Evolutionary conservation across 2,888 invertebrate species (phyloP).

Genomic region (Syrista parreyssii): DNA sequence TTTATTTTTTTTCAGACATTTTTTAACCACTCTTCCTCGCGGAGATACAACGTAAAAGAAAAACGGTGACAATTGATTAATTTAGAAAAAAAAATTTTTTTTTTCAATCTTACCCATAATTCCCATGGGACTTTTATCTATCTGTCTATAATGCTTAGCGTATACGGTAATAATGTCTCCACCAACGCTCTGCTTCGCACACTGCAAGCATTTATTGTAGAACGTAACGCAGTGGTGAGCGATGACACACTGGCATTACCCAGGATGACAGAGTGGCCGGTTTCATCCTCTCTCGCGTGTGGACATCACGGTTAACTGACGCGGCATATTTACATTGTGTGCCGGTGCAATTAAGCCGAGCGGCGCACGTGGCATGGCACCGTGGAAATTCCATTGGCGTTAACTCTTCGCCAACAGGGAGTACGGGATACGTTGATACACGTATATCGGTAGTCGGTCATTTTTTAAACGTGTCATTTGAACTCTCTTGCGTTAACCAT

Average conservation of each 20-base stretch:
- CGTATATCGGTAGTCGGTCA: not conserved
- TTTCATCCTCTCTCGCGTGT: conserved; percentile 44
- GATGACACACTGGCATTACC: conserved; percentile 56
- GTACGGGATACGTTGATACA: not conserved
- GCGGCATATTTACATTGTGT: conserved; percentile 63
- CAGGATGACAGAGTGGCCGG: conserved; percentile 52
- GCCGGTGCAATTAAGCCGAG: conserved; percentile 59
- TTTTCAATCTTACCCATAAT: not conserved
- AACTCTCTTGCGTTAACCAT: not conserved
- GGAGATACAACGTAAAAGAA: too few species aligned
- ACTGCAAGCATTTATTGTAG: conserved; percentile 43
- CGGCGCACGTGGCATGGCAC: not conserved
- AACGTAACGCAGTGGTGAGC: conserved; percentile 42
- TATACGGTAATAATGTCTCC: not conserved
- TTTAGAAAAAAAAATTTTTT: not conserved
- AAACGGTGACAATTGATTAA: not conserved
- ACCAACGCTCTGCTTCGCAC: not conserved
- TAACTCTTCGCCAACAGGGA: not conserved
- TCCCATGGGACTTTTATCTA: not conserved
- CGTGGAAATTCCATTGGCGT: conserved; percentile 1
- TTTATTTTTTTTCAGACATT: too few species aligned
- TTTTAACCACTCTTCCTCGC: too few species aligned
- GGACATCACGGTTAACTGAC: conserved; percentile 57
- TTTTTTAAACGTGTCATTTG: not conserved
- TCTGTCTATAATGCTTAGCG: not conserved